These are phyloP conservation scores for Seriola rivoliana DNA, from an alignment of 2,113 vertebrate genomes.

Conservation along the genomic window DNA sequence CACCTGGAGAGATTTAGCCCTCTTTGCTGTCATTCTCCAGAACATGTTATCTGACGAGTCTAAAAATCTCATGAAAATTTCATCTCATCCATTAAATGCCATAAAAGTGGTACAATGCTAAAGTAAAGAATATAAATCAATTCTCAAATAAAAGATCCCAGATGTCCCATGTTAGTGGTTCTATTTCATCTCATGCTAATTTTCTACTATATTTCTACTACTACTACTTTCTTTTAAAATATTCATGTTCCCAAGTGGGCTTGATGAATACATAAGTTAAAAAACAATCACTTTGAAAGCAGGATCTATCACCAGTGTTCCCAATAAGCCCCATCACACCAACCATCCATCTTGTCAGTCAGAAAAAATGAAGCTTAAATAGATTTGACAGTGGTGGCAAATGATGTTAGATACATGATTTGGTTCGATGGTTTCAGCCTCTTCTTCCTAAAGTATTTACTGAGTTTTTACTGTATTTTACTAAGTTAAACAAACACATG, in stretches of 20 bases:
- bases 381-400: background rate
- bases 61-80: background rate
- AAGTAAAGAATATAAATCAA: background rate
- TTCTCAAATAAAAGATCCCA: background rate
- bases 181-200: background rate
- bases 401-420: background rate
- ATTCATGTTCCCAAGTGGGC: background rate
- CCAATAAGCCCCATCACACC: background rate
- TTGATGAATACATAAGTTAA: background rate
- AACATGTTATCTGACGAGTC: constrained; percentile 26
- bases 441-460: background rate
- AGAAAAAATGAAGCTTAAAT: background rate
- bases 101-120: background rate
- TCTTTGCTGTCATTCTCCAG: constrained; percentile 5
- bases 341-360: constrained; percentile 11
- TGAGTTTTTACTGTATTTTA: background rate
- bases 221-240: background rate
- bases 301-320: background rate
- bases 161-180: background rate
- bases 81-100: background rate
- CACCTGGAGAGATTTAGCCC: constrained; percentile 40
- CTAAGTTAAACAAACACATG: constrained; percentile 15
- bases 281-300: background rate
- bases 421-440: background rate
- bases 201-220: background rate